A percentile compares a stretch with the other conserved stretches of the same genome.
Conservation (phyloP, 2,888 invertebrate genomes). For the Apoderus coryli region DNA sequence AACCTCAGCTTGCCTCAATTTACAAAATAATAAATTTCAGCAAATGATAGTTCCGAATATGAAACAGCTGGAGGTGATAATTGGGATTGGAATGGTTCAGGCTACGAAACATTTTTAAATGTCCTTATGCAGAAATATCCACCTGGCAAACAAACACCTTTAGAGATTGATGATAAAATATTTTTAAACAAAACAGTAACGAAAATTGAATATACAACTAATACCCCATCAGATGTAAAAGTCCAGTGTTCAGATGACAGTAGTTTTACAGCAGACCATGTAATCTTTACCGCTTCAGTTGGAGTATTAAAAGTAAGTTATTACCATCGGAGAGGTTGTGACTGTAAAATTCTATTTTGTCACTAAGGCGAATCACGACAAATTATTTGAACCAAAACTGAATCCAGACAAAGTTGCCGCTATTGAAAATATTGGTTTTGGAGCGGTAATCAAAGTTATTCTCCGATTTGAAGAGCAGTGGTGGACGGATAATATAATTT, state of each 20-base stretch:
- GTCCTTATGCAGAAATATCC: constrained; percentile 1
- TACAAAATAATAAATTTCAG: too few species aligned
- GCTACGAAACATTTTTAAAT: constrained; percentile 1
- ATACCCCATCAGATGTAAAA: constrained; percentile 16
- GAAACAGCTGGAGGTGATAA: too few species aligned
- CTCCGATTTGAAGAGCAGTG: constrained; percentile 18
- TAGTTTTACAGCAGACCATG: constrained; percentile 38
- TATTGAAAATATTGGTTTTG: constrained; percentile 20
- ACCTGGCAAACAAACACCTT: not conserved
- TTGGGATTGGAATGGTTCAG: not conserved
- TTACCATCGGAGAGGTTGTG: too few species aligned
- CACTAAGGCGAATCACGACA: constrained; percentile 13
- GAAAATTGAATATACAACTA: too few species aligned
- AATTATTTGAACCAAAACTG: constrained; percentile 20
- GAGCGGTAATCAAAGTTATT: constrained; percentile 19
- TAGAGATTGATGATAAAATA: not conserved
- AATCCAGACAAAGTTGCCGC: constrained; percentile 18
- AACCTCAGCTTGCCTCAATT: too few species aligned
- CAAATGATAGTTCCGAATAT: too few species aligned
- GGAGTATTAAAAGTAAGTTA: constrained; percentile 23
- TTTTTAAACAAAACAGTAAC: not conserved
- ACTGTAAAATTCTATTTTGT: too few species aligned
- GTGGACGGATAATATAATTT: constrained; percentile 15
- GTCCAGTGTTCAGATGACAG: constrained; percentile 35
- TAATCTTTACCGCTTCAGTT: constrained; percentile 40